phyloP scores from a whole-genome alignment of 2,888 invertebrate species.

The Coelopa pilipes region DNA sequence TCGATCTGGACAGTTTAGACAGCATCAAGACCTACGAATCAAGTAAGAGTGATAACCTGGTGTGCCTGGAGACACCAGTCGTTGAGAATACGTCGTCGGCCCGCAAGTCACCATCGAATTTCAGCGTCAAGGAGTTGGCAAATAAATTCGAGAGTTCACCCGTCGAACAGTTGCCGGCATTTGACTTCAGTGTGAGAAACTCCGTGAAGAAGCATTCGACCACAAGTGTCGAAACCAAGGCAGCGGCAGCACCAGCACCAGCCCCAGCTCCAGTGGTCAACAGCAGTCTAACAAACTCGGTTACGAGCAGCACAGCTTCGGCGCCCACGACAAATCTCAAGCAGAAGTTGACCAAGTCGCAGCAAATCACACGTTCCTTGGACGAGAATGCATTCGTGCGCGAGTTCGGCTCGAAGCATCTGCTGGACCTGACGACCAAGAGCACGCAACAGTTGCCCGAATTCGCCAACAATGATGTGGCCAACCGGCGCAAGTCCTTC shows the following conservation, averaged over 20 bases:
- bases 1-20: conserved; percentile 58
- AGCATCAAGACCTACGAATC: conserved; percentile 47
- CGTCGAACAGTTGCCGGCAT: conserved; percentile 71
- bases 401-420: conserved; percentile 71
- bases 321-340: conserved; percentile 46
- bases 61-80: conserved; percentile 46
- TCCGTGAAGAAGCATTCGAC: conserved; percentile 42
- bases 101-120: conserved; percentile 65
- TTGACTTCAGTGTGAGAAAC: conserved; percentile 67
- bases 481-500: conserved; percentile 69
- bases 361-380: conserved; percentile 74
- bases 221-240: not conserved
- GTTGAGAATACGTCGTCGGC: conserved; percentile 45
- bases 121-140: conserved; percentile 73
- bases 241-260: not conserved
- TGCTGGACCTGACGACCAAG: conserved; percentile 58
- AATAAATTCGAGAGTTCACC: conserved; percentile 75
- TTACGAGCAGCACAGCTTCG: conserved; percentile 28
- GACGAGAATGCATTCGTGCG: conserved; percentile 80
- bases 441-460: conserved; percentile 58
- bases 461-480: conserved; percentile 47
- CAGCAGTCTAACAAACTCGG: conserved; percentile 7
- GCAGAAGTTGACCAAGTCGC: conserved; percentile 63
- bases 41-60: conserved; percentile 38
- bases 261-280: not conserved